A percentile compares a stretch with the other conserved stretches of the same genome.
phyloP scores from a whole-genome alignment of 2,888 invertebrate species.

The Pollenia amentaria region DNA sequence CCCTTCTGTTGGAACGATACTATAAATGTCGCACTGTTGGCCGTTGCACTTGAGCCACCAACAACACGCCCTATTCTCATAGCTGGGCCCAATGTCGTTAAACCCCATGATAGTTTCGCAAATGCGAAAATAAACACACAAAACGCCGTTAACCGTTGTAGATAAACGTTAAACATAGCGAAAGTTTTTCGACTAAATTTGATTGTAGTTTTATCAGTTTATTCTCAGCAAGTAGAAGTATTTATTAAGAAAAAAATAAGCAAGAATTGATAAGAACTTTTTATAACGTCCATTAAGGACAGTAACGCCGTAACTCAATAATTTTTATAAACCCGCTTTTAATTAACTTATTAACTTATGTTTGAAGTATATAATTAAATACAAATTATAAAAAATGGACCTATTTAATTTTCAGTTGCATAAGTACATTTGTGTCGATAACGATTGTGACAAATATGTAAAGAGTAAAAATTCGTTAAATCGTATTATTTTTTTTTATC shows the following conservation, averaged over 20 bases:
- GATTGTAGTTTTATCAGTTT: slow-evolving; percentile 60
- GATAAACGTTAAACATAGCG: slow-evolving; percentile 44
- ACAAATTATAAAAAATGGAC: no score
- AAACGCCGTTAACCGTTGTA: not conserved
- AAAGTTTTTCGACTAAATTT: slow-evolving; percentile 1
- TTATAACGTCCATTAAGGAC: no score
- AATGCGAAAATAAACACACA: slow-evolving; percentile 36
- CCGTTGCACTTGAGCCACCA: slow-evolving; percentile 79
- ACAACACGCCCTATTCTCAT: slow-evolving; percentile 78
- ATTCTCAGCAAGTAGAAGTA: slow-evolving; percentile 54
- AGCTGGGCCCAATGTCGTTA: slow-evolving; percentile 59
- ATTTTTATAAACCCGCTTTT: no score
- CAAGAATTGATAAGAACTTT: slow-evolving; percentile 1
- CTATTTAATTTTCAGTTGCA: no score
- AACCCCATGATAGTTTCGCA: slow-evolving; percentile 31
- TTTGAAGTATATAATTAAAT: no score
- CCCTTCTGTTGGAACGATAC: slow-evolving; percentile 80
- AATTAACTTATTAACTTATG: no score
- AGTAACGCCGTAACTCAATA: no score
- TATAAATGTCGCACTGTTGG: slow-evolving; percentile 80
- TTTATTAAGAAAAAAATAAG: slow-evolving; percentile 46
- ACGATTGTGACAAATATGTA: no score
- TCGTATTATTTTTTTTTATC: no score
- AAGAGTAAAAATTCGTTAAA: no score
- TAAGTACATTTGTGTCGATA: no score